Evolutionary conservation across 2,113 vertebrate genomes (phyloP).

Genomic region (Diadophis punctatus): DNA sequence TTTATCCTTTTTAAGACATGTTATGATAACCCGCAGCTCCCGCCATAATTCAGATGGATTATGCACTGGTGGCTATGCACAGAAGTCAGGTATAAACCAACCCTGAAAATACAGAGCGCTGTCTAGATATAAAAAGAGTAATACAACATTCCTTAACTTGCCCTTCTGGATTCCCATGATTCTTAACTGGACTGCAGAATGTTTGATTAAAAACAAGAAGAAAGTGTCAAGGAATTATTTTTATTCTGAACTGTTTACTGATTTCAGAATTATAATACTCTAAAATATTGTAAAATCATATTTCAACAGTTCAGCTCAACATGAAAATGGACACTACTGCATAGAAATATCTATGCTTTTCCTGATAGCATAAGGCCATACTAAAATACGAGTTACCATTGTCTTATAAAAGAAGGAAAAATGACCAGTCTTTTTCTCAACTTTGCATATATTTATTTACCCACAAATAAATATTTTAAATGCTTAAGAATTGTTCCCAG

Average conservation of each 20-base stretch:
- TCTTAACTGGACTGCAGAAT: neutral
- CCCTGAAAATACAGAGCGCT: constrained; percentile 33
- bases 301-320: neutral
- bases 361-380: neutral
- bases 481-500: constrained; percentile 18
- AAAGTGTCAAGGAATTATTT: neutral
- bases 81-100: constrained; percentile 48
- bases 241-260: neutral
- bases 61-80: constrained; percentile 38
- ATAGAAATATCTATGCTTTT: neutral
- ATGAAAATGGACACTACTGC: neutral
- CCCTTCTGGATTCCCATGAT: neutral
- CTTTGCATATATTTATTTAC: constrained; percentile 36
- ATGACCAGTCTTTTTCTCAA: constrained; percentile 16
- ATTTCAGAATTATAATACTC: neutral
- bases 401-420: constrained; percentile 24
- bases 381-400: neutral
- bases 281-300: neutral
- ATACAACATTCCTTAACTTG: neutral
- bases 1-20: neutral
- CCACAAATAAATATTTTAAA: constrained; percentile 33
- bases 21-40: neutral
- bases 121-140: constrained; percentile 24
- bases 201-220: neutral
- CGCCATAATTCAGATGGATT: neutral